phyloP scores from a whole-genome alignment of 2,113 vertebrate genomes.

The Galbula dea region DNA sequence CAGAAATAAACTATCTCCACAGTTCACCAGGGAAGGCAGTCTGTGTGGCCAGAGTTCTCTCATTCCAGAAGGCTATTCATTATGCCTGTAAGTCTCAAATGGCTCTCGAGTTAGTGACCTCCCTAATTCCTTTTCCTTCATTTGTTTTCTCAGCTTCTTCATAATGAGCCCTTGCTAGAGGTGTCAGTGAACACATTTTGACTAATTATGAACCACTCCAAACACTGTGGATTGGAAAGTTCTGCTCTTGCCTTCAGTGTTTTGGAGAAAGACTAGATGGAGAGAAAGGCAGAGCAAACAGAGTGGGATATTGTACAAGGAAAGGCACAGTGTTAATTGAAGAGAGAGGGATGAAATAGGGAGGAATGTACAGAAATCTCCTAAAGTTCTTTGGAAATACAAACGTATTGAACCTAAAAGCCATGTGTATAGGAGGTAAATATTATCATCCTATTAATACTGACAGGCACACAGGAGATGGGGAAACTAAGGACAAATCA shows the following conservation, averaged over 20 bases:
- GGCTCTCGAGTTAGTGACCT: not conserved
- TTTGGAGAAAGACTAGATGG: not conserved
- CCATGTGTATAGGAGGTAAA: not conserved
- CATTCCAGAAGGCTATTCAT: not conserved
- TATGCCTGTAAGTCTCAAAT: not conserved
- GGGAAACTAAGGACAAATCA: not conserved
- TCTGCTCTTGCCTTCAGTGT: not conserved
- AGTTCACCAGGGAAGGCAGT: not conserved
- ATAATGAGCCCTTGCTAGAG: not conserved
- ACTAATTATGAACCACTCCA: not conserved
- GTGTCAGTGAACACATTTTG: conserved; percentile 6
- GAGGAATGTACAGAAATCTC: not conserved
- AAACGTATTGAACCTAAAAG: not conserved
- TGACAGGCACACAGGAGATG: not conserved
- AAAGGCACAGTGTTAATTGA: not conserved
- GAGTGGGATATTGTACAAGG: not conserved
- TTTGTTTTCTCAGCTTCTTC: conserved; percentile 7
- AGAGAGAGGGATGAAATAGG: not conserved
- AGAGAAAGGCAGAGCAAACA: not conserved
- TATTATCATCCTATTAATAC: not conserved
- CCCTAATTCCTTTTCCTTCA: not conserved
- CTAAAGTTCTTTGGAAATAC: not conserved
- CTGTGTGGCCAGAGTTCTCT: not conserved
- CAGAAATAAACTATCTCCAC: not conserved
- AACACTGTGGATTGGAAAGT: not conserved